These are phyloP conservation scores for Mormoops blainvillei DNA, from an alignment of 2,113 vertebrate species.

Conservation along the genomic window DNA sequence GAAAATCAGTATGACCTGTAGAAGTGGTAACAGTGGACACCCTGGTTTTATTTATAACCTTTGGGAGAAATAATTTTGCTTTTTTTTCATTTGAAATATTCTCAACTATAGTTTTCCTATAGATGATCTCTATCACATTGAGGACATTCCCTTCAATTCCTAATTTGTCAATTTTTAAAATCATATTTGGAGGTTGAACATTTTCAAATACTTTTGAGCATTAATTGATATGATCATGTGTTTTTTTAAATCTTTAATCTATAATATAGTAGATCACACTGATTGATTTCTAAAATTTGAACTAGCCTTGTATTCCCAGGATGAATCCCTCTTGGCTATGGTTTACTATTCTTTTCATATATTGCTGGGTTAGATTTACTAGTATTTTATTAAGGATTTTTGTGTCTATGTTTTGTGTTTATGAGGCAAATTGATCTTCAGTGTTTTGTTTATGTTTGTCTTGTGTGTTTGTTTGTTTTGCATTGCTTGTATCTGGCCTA, in stretches of 20 bases:
- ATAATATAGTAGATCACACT: background rate
- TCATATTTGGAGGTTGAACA: background rate
- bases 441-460: background rate
- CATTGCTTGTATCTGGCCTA: background rate
- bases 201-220: background rate
- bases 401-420: background rate
- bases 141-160: background rate
- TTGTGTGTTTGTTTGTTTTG: background rate
- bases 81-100: background rate
- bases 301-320: background rate
- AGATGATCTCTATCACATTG: background rate
- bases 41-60: background rate
- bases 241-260: background rate
- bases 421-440: background rate
- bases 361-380: background rate
- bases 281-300: background rate
- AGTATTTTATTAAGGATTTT: background rate
- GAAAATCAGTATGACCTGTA: background rate
- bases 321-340: background rate
- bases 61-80: background rate
- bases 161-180: background rate
- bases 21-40: background rate
- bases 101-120: background rate
- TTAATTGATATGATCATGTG: background rate
- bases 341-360: background rate